Evolutionary conservation across 2,797 vertebrate genomes (phyloP).

Genomic region (Cyprinodon diabolis): DNA sequence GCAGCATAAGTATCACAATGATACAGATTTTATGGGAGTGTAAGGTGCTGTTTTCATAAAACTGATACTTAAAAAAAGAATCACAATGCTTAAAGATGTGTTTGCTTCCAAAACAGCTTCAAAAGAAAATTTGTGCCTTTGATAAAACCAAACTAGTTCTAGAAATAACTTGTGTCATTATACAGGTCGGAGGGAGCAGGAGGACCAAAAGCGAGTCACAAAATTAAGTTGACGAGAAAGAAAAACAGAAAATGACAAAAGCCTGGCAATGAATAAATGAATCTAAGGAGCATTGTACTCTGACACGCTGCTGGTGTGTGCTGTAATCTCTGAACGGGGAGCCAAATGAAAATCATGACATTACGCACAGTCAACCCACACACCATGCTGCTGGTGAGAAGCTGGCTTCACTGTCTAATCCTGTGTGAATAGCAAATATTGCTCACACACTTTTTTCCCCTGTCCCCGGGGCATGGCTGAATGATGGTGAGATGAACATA

Average conservation of each 20-base stretch:
- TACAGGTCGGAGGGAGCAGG: background rate
- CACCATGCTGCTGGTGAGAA: conserved; percentile 4
- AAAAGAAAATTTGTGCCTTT: background rate
- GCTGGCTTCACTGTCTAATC: conserved; percentile 1
- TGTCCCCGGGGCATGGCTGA: background rate
- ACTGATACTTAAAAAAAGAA: background rate
- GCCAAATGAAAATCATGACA: conserved; percentile 15
- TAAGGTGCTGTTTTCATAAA: background rate
- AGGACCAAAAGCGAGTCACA: too few species aligned
- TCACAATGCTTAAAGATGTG: background rate
- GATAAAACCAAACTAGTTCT: background rate
- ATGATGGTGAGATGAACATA: background rate
- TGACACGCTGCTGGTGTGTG: background rate
- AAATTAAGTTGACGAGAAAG: too few species aligned
- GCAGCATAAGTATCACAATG: background rate
- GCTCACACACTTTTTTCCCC: background rate
- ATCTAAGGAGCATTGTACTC: background rate
- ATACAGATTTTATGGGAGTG: background rate
- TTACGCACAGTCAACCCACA: conserved; percentile 7
- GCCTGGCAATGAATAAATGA: background rate
- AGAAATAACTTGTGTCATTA: background rate
- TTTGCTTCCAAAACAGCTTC: background rate
- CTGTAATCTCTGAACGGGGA: background rate
- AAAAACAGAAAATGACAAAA: background rate
- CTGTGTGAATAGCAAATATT: conserved; percentile 4